Percentiles rank a stretch among this genome's conserved stretches.
Conservation (phyloP, 2,888 invertebrate genomes). For the Antitype chi region DNA sequence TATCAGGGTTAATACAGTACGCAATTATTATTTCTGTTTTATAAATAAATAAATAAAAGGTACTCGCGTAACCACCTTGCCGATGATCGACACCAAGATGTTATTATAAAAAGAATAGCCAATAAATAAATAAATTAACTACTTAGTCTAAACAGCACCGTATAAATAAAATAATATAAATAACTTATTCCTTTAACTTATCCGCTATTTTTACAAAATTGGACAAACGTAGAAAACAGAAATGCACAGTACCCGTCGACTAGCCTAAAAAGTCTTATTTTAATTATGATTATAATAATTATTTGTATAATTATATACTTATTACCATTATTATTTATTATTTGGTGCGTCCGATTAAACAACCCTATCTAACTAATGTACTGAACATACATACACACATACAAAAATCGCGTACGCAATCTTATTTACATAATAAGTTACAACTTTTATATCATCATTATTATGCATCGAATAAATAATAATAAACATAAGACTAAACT, state of each 20-base stretch:
- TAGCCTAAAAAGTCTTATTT: conserved; percentile 79
- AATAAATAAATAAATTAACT: conserved; percentile 71
- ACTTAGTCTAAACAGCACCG: conserved; percentile 83
- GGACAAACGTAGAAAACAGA: conserved; percentile 83
- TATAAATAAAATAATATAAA: conserved; percentile 73
- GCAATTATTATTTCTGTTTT: conserved; percentile 69
- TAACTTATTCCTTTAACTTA: conserved; percentile 71
- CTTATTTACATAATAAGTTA: conserved; percentile 73
- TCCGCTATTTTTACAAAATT: conserved; percentile 86
- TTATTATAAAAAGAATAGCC: conserved; percentile 68
- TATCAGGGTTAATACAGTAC: conserved; percentile 66
- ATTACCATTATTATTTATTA: conserved; percentile 74
- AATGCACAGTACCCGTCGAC: conserved; percentile 90
- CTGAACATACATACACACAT: conserved; percentile 65
- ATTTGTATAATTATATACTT: conserved; percentile 66
- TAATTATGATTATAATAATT: conserved; percentile 64
- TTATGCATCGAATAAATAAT: conserved; percentile 57
- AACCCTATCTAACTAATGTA: conserved; percentile 69
- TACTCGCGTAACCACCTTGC: conserved; percentile 89
- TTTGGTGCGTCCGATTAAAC: conserved; percentile 78
- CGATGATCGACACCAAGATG: conserved; percentile 71
- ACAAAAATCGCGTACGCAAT: conserved; percentile 61
- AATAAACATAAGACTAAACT: conserved; percentile 50
- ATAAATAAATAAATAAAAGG: conserved; percentile 83
- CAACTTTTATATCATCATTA: conserved; percentile 57